Evolutionary conservation across 2,113 vertebrate species (phyloP).

Genomic region (Sinocyclocheilus anshuiensis): DNA sequence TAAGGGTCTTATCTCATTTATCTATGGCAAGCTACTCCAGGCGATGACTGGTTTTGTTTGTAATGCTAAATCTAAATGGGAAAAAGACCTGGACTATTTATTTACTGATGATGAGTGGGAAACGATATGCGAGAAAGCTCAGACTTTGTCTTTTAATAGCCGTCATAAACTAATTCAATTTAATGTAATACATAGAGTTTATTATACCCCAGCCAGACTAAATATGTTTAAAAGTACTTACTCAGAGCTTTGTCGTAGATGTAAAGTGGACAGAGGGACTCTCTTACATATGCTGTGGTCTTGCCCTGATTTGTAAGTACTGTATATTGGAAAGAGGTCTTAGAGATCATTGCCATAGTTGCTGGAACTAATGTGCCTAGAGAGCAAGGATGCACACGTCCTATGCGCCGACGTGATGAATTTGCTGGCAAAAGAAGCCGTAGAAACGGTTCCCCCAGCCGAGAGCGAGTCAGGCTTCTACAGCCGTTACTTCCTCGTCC

Average conservation of each 20-base stretch:
- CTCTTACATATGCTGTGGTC: not conserved
- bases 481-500: no score
- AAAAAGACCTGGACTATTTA: not conserved
- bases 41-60: not conserved
- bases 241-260: not conserved
- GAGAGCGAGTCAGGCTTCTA: no score
- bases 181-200: not conserved
- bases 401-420: no score
- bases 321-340: not conserved
- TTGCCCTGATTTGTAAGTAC: not conserved
- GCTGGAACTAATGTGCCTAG: not conserved
- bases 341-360: not conserved
- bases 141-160: not conserved
- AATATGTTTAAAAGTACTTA: not conserved
- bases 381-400: no score
- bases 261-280: not conserved
- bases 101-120: not conserved
- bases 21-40: not conserved
- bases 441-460: no score
- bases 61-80: not conserved
- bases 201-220: not conserved
- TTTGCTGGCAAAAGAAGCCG: no score
- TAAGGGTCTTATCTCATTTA: no score
- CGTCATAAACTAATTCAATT: not conserved
- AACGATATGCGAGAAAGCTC: not conserved